Evolutionary conservation across 2,888 invertebrate genomes (phyloP).

Genomic region (Luperina nickerlii): DNA sequence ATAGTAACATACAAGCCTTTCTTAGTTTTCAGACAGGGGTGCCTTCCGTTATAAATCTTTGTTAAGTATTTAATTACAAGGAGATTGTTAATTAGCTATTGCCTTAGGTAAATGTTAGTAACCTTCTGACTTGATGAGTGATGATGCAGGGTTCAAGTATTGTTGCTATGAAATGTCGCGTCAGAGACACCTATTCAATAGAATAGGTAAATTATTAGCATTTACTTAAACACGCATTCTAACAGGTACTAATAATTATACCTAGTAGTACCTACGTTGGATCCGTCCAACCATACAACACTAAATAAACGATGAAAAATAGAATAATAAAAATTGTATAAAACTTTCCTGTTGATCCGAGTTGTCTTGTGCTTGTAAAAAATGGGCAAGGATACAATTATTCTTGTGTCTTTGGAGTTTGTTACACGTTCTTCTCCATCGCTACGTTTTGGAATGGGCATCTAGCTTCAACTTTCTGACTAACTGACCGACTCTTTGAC

Average conservation of each 20-base stretch:
- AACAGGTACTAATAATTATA: neutral
- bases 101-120: slow-evolving; percentile 8
- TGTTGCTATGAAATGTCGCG: neutral
- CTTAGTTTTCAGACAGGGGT: slow-evolving; percentile 1
- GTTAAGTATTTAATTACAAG: slow-evolving; percentile 14
- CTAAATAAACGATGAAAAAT: neutral
- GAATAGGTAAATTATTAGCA: slow-evolving; percentile 15
- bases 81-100: slow-evolving; percentile 21
- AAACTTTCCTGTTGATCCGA: neutral
- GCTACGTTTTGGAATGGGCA: too few relatives aligned
- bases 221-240: neutral
- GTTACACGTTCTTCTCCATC: too few relatives aligned
- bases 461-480: too few relatives aligned
- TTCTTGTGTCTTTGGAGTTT: too few relatives aligned
- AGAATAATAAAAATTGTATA: neutral
- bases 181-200: neutral
- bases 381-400: neutral
- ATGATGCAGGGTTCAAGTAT: slow-evolving; percentile 1
- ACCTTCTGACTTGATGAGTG: neutral
- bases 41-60: slow-evolving; percentile 22
- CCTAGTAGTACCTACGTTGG: neutral
- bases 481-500: too few relatives aligned
- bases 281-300: neutral
- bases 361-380: neutral
- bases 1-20: slow-evolving; percentile 2